Conservation (phyloP, 2,113 vertebrate genomes). For the Corythaixoides concolor region DNA sequence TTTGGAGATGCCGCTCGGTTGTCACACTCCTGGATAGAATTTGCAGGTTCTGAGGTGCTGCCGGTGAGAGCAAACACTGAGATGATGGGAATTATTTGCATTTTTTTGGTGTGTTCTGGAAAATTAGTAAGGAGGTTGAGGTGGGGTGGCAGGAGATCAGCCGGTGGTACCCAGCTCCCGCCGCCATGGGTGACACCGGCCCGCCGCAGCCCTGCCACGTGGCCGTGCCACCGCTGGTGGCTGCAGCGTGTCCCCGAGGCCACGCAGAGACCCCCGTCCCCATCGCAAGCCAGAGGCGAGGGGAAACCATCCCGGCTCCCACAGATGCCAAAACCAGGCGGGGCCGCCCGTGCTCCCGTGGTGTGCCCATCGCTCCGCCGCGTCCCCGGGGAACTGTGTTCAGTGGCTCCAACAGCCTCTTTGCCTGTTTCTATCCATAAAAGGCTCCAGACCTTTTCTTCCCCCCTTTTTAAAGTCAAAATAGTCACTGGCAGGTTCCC, state of each 20-base stretch:
- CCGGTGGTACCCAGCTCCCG: background rate
- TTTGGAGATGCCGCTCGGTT: rapidly evolving
- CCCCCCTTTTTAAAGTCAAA: background rate
- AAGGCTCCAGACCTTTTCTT: rapidly evolving
- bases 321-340: background rate
- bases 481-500: background rate
- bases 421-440: background rate
- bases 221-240: rapidly evolving
- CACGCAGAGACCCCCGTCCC: background rate
- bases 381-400: background rate
- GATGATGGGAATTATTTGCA: background rate
- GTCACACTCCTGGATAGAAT: background rate
- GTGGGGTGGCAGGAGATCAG: background rate
- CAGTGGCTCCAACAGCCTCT: background rate
- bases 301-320: background rate
- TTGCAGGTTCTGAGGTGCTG: background rate
- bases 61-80: rapidly evolving
- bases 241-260: background rate
- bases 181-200: rapidly evolving
- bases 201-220: rapidly evolving
- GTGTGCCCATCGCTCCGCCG: background rate
- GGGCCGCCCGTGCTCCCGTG: rapidly evolving
- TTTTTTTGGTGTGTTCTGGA: background rate
- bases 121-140: background rate
- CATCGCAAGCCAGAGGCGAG: background rate